Percentiles rank a stretch among this genome's conserved stretches.
Conservation (phyloP, 2,113 vertebrate genomes). For the Salminus brasiliensis region DNA sequence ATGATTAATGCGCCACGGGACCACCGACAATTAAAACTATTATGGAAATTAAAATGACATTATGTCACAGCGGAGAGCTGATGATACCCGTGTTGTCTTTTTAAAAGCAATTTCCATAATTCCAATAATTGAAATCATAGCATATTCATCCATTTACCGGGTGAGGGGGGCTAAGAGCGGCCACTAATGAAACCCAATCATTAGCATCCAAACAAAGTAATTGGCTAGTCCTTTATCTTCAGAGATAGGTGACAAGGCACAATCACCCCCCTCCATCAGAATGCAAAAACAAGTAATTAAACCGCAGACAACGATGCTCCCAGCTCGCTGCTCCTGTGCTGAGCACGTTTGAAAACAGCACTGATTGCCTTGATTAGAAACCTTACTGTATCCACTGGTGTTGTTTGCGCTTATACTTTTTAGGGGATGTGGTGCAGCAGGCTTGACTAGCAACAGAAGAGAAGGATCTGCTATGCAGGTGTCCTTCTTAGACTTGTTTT, state of each 20-base stretch:
- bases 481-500: neutral
- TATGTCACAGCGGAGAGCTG: constrained; percentile 98
- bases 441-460: neutral
- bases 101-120: constrained; percentile 99
- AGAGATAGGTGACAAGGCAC: constrained; percentile 98
- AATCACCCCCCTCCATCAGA: constrained; percentile 96
- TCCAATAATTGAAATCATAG: constrained; percentile 99
- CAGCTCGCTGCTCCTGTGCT: constrained; percentile 87
- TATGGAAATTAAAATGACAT: constrained; percentile 97
- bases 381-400: constrained; percentile 93
- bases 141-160: constrained; percentile 99
- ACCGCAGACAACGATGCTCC: constrained; percentile 94
- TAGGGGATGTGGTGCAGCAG: constrained; percentile 28
- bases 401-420: constrained; percentile 79
- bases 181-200: constrained; percentile 99
- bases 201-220: constrained; percentile 99
- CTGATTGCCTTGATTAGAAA: constrained; percentile 99
- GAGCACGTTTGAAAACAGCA: constrained; percentile 97
- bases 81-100: constrained; percentile 97
- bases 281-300: constrained; percentile 99
- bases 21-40: constrained; percentile 84
- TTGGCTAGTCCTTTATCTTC: constrained; percentile 96
- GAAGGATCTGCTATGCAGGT: neutral
- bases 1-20: constrained; percentile 89
- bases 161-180: constrained; percentile 99